Evolutionary conservation across 2,797 vertebrate species (phyloP), one percentile per base, ranked within the genome.

Genomic region (Danionella dracula): DNA sequence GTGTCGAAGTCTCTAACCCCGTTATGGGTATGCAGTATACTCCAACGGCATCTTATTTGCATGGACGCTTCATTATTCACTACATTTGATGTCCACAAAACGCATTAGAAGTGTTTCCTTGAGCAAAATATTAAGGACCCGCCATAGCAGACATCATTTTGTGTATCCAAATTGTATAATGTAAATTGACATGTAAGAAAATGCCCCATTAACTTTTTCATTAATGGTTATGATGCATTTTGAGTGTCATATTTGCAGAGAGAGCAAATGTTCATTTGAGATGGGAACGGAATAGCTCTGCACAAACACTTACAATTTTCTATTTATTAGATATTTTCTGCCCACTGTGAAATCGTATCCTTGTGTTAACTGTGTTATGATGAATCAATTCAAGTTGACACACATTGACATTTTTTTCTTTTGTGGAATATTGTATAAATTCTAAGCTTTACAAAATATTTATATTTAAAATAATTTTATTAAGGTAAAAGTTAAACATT

Each of bases 171-270:
- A 94, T 90, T 93, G 91, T 92, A 91, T 91, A 93, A 92, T 94
- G 92, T 95, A 96, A 98, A 98, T 98, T 96, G 95, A 98, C 97
- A 96, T 93, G 93, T 95, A 96, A 94, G 92, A 98, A 95, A 95
- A 98, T 95, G 95, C 92, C 87, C 94, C 96, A 99, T 99, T 99
- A 99, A 96, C 94, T 98, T 98, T 96, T 96, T 98, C 95, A 98
- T 98, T 98, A 98, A 99, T 99, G 95, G 92, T 92, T 93, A 92
- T 94, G 94, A 96, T 93, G 90, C 91, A 92, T 94, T 96, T 89
- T 87, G 89, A 91, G 89, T 88, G 89, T 90, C 88, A 89, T 91
- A 89, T 85, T 59, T 68, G 89, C 90, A 75, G 84, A 80, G 82
- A 85, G 79, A 86, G 77, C 75, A 81, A 76, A 73, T 86, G 81